A percentile compares a stretch with the other conserved stretches of the same genome.
Evolutionary conservation across 2,113 vertebrate species (phyloP).

Genomic region (Butastur rufipennis): DNA sequence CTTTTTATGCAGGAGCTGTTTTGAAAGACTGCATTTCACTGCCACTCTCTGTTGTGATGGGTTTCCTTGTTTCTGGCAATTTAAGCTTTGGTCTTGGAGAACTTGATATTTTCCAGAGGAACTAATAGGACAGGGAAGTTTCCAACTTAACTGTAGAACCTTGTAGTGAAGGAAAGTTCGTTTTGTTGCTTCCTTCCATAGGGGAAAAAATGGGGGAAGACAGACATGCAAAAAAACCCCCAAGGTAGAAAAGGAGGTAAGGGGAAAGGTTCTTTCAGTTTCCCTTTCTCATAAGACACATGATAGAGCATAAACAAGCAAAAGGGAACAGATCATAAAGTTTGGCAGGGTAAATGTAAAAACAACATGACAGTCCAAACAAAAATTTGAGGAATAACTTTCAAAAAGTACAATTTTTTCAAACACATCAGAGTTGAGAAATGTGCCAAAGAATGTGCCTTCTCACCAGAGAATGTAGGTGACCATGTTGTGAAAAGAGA

Average conservation of each 20-base stretch:
- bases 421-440: not conserved
- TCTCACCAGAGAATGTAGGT: not conserved
- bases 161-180: not conserved
- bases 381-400: not conserved
- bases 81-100: not conserved
- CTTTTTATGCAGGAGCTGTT: not conserved
- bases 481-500: not conserved
- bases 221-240: rapidly evolving
- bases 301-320: not conserved
- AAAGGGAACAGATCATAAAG: not conserved
- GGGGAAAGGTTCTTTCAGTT: not conserved
- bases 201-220: not conserved
- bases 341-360: not conserved
- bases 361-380: not conserved
- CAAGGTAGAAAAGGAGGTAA: not conserved
- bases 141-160: not conserved
- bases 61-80: not conserved
- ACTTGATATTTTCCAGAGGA: not conserved
- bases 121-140: not conserved
- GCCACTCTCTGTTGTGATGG: not conserved
- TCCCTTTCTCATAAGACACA: not conserved
- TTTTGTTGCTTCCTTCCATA: not conserved
- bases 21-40: not conserved
- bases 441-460: not conserved
- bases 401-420: not conserved